Evolutionary conservation across 2,113 vertebrate species (phyloP).

Genomic region (Anolis carolinensis): DNA sequence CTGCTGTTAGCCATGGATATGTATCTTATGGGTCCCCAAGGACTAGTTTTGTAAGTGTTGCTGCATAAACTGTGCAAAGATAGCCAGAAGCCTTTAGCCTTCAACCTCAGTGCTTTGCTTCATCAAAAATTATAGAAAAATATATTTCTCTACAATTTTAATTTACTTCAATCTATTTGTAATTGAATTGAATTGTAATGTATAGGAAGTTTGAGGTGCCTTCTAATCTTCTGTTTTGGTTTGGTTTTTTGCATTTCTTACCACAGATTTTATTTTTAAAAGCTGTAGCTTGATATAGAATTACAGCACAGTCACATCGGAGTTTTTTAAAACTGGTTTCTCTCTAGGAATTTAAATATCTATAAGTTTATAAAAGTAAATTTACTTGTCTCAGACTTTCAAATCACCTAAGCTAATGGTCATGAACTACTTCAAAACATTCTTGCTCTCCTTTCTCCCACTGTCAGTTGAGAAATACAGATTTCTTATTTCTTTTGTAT

Average conservation of each 20-base stretch:
- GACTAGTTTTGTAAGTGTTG: background rate
- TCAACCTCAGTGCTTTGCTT: background rate
- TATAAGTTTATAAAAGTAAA: too few relatives aligned
- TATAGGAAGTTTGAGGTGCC: background rate
- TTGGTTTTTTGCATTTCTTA: background rate
- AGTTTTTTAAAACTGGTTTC: background rate
- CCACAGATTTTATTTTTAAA: background rate
- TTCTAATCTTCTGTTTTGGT: background rate
- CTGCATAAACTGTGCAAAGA: background rate
- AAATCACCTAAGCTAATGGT: background rate
- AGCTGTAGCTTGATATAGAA: background rate
- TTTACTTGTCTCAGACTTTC: too few relatives aligned
- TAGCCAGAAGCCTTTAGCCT: background rate
- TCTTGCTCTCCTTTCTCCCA: background rate
- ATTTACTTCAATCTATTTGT: background rate
- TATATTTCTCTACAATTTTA: background rate
- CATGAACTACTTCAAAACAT: background rate
- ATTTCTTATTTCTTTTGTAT: background rate
- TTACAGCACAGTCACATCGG: background rate
- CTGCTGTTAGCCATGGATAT: background rate
- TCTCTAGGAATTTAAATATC: too few relatives aligned
- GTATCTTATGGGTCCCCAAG: background rate
- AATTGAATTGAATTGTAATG: background rate
- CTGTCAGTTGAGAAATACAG: background rate
- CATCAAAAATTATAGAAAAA: background rate